Evolutionary conservation across 1,140 invertebrate species (phyloP), one percentile per base, ranked within the genome.

Genomic region (Acyrthosiphon pisum): DNA sequence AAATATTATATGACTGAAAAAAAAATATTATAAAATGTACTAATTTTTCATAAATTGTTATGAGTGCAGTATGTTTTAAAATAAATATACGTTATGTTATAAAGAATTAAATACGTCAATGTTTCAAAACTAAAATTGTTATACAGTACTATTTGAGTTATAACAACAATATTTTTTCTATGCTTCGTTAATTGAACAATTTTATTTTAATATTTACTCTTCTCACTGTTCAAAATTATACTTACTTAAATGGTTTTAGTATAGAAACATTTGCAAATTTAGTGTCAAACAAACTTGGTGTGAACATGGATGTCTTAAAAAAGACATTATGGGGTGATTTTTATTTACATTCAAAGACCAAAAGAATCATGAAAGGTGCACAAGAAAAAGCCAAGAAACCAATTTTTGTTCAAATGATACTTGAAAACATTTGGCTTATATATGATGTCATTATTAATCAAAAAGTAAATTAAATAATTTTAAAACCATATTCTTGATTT

Each of bases 271-370:
- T 99, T 96, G 98, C 98, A 22, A 96, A 96, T 94, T 96, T 99
- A 87, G 99, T 98, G 95, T 96, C 98, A 1, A 95, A 96, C 46
- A 98, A 99, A 95, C 95, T 99, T 90, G 97, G 96, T 35, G 95
- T 97, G 30, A 97, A 96, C 93, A 94, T 95, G 94, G 94, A 95
- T 91, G 94, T 94, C 23, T 93, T 95, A 89, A 91, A 94, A 50
- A 97, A 97, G 95, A 97, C 98, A 1, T 95, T 99, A 18, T 99
- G 99, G 98, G 99, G 99, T 89, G 98, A 99, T 95, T 99, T 96
- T 96, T 99, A 98, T 95, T 96, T 99, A 30, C 98, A 99, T 95
- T 95, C 96, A 1, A 99, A 99, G 95, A 96, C 97, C 6, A 99
- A 99, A 95, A 96, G 97, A 94, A 98, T 99, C 88, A 96, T 97